Percentiles rank a stretch among this genome's conserved stretches.
These are phyloP conservation scores for Manacus vitellinus DNA, from an alignment of 2,113 vertebrate genomes.

Conservation along the genomic window DNA sequence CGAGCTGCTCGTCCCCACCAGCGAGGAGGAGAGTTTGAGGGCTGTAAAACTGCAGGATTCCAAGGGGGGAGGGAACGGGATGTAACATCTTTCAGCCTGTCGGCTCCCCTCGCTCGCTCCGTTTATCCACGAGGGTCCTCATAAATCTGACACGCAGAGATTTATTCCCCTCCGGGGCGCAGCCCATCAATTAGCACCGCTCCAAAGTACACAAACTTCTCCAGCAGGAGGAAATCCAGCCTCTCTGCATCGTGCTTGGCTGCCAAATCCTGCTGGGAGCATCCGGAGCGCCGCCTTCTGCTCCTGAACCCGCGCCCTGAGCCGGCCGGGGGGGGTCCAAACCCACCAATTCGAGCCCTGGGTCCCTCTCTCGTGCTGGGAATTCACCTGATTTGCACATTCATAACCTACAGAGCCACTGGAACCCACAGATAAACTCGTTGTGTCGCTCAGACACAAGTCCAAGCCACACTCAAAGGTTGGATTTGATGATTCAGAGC, in stretches of 20 bases:
- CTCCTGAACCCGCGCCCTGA: neutral
- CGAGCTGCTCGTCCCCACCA: neutral
- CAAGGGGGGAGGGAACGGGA: neutral
- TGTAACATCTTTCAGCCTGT: neutral
- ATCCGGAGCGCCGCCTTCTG: neutral
- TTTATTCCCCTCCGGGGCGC: conserved; percentile 55
- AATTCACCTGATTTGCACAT: neutral
- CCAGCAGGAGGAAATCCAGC: neutral
- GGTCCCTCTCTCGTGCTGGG: neutral
- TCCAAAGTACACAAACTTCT: conserved; percentile 32
- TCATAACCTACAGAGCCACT: accelerated
- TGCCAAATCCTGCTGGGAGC: neutral
- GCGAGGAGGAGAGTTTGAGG: neutral
- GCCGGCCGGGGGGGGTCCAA: neutral
- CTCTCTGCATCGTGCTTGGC: accelerated
- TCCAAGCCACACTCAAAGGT: accelerated
- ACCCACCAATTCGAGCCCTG: accelerated
- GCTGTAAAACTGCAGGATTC: neutral
- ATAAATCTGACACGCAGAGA: conserved; percentile 62
- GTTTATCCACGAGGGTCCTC: conserved; percentile 61
- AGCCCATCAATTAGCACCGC: conserved; percentile 66
- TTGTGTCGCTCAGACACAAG: accelerated
- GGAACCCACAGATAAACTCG: accelerated
- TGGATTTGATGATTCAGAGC: too few relatives aligned
- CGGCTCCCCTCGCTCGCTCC: neutral